phyloP scores from a whole-genome alignment of 2,888 invertebrate genomes.

The Gari tellinella region DNA sequence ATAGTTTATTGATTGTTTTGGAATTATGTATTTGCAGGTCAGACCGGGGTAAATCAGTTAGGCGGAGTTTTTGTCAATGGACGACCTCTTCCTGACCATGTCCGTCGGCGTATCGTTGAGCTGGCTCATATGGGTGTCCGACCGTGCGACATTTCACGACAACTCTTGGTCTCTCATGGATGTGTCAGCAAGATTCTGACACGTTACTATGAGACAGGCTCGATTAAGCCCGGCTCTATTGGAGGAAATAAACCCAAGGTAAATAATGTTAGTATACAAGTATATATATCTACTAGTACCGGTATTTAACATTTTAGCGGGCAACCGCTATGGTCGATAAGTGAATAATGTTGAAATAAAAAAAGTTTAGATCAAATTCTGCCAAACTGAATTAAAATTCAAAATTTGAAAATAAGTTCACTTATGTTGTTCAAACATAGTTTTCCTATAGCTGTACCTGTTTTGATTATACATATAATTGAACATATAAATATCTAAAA shows the following conservation, averaged over 20 bases:
- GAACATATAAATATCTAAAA: too few species aligned
- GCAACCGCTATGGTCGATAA: too few species aligned
- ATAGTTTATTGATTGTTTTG: too few species aligned
- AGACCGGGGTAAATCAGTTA: constrained; percentile 98
- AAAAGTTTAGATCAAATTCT: too few species aligned
- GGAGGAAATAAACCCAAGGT: constrained; percentile 98
- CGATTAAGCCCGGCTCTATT: constrained; percentile 96
- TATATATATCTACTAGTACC: too few species aligned
- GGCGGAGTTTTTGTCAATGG: constrained; percentile 99
- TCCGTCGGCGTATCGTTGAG: constrained; percentile 96
- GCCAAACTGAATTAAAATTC: too few species aligned
- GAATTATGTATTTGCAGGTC: constrained; percentile 88
- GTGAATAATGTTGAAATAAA: too few species aligned
- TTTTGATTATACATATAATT: too few species aligned
- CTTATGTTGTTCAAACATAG: too few species aligned
- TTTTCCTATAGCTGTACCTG: too few species aligned
- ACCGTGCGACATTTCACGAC: constrained; percentile 98
- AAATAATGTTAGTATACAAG: constrained; percentile 54
- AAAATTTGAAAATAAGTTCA: too few species aligned
- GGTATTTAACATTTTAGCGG: too few species aligned
- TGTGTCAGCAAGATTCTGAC: constrained; percentile 99
- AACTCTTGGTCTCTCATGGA: constrained; percentile 97
- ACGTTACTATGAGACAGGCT: constrained; percentile 98
- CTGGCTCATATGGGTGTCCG: constrained; percentile 96
- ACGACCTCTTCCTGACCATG: constrained; percentile 97